phyloP scores from a whole-genome alignment of 2,113 vertebrate species.

The Taurulus bubalis region DNA sequence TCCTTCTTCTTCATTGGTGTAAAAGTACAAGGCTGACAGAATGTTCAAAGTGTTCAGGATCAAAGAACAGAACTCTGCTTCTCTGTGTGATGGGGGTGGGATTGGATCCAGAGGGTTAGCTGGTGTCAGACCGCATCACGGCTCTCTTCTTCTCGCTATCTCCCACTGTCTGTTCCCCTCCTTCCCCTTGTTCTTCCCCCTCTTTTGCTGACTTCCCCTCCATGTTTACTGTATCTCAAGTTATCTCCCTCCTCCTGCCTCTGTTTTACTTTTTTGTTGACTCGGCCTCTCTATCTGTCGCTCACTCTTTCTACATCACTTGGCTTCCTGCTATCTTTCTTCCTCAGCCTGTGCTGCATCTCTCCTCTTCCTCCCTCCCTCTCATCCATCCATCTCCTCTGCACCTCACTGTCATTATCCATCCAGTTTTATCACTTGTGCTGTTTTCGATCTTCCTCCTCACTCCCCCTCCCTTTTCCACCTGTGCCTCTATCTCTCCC shows the following conservation, averaged over 20 bases:
- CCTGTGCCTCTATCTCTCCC: constrained; percentile 10
- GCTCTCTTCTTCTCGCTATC: constrained; percentile 39
- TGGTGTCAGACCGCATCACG: constrained; percentile 65
- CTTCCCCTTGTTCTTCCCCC: constrained; percentile 33
- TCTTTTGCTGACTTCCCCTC: constrained; percentile 20
- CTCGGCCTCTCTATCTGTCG: constrained; percentile 24
- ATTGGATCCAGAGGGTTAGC: constrained; percentile 70
- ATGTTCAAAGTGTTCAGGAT: constrained; percentile 84
- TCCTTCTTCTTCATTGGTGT: constrained; percentile 56
- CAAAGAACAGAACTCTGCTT: constrained; percentile 74
- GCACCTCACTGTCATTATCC: constrained; percentile 36
- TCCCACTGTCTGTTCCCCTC: constrained; percentile 30
- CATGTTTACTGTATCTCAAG: constrained; percentile 39
- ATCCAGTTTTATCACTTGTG: constrained; percentile 40
- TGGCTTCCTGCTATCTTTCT: constrained; percentile 2
- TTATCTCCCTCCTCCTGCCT: constrained; percentile 11
- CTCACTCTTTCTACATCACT: background rate
- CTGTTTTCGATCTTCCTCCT: background rate
- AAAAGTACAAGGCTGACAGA: constrained; percentile 75
- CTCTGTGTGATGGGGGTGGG: constrained; percentile 68
- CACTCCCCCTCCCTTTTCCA: constrained; percentile 19
- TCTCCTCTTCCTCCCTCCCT: background rate
- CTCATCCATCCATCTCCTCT: constrained; percentile 25
- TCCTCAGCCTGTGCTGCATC: background rate
- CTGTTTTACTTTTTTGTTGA: constrained; percentile 13